Conservation (phyloP, 2,113 vertebrate species). For the Phrynocephalus versicolor region DNA sequence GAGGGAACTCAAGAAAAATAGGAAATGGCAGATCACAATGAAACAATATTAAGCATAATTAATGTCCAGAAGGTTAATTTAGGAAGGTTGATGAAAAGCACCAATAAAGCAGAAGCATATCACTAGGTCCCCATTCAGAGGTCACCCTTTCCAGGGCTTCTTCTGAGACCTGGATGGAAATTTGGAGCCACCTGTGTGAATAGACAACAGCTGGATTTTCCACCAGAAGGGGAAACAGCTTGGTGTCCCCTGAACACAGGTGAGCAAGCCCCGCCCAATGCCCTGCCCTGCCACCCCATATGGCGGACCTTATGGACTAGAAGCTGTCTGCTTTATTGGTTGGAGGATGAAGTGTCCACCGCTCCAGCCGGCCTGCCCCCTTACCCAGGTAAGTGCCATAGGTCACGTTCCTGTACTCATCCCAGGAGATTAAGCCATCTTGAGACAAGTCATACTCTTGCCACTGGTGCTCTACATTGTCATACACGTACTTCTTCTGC, state of each 20-base stretch:
- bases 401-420: slow-evolving; percentile 85
- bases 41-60: too few species aligned
- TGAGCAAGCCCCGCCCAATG: background rate
- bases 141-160: too few species aligned
- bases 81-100: accelerated
- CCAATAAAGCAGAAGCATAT: slow-evolving; percentile 34
- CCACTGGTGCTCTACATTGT: slow-evolving; percentile 81
- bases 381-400: slow-evolving; percentile 87
- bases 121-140: background rate
- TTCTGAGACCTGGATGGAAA: background rate
- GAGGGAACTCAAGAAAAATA: background rate
- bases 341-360: slow-evolving; percentile 21
- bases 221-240: background rate
- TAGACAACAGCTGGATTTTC: background rate
- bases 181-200: background rate
- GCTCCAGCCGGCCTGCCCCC: slow-evolving; percentile 54
- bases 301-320: background rate
- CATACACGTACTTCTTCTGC: slow-evolving; percentile 80
- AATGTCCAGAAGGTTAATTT: accelerated
- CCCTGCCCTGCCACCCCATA: too few species aligned
- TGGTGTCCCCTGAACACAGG: too few species aligned
- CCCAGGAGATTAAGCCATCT: slow-evolving; percentile 84
- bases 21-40: background rate
- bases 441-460: slow-evolving; percentile 79
- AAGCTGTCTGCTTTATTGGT: slow-evolving; percentile 55